Conservation (phyloP, 2,797 vertebrate species). For the Sciaenops ocellatus region DNA sequence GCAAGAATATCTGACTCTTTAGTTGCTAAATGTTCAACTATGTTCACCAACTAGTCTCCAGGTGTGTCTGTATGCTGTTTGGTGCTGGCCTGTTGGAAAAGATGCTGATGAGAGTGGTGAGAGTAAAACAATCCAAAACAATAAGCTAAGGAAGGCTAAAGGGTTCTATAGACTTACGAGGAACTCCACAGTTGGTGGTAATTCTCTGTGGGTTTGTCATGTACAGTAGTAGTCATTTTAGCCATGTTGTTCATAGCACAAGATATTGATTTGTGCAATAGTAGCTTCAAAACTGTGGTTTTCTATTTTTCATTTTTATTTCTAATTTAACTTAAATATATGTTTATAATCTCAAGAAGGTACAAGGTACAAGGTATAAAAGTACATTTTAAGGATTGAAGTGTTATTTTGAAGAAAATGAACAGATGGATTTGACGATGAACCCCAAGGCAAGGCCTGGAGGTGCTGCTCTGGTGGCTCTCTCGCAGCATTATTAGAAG, state of each 20-base stretch:
- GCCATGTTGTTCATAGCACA: background rate
- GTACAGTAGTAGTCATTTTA: background rate
- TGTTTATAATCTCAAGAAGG: too few species aligned
- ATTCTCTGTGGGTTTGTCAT: background rate
- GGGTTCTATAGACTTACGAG: background rate
- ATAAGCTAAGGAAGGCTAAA: background rate
- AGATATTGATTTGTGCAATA: too few species aligned
- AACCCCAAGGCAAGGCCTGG: slow-evolving; percentile 48
- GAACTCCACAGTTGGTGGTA: background rate
- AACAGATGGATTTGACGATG: slow-evolving; percentile 64
- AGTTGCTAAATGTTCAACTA: background rate
- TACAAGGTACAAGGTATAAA: too few species aligned
- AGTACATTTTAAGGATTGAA: background rate
- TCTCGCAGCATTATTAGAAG: slow-evolving; percentile 46
- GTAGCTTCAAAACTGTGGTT: too few species aligned
- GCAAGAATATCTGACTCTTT: too few species aligned
- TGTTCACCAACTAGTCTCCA: background rate
- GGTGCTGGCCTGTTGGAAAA: too few species aligned
- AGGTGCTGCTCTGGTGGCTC: slow-evolving; percentile 36
- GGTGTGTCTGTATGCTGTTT: too few species aligned
- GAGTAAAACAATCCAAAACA: background rate
- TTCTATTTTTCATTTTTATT: too few species aligned
- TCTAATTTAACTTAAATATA: too few species aligned
- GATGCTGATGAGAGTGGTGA: too few species aligned
- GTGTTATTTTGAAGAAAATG: slow-evolving; percentile 8